These are phyloP conservation scores for Carollia perspicillata DNA, from an alignment of 2,113 vertebrate genomes.

Conservation along the genomic window DNA sequence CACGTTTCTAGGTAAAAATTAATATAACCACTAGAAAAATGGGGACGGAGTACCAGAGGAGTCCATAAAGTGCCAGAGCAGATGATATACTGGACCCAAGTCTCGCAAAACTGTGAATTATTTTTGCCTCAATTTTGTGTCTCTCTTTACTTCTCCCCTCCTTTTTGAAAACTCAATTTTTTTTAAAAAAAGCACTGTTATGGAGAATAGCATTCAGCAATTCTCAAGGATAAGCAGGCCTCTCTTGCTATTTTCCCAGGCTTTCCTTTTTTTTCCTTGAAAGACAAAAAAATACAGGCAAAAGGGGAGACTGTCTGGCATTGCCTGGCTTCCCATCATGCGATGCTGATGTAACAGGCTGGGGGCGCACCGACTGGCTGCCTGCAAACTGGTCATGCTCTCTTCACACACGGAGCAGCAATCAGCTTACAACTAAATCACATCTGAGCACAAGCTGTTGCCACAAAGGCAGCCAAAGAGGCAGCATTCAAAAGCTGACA, in stretches of 20 bases:
- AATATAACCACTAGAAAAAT: background rate
- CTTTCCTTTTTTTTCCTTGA: constrained; percentile 77
- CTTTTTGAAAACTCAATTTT: constrained; percentile 44
- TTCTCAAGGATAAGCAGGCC: constrained; percentile 78
- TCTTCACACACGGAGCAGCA: constrained; percentile 80
- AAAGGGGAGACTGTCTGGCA: constrained; percentile 75
- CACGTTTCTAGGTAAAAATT: background rate
- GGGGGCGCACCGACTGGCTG: constrained; percentile 84
- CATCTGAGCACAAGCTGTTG: constrained; percentile 76
- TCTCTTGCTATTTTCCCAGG: constrained; percentile 80
- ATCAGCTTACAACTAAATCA: constrained; percentile 79
- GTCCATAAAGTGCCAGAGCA: background rate
- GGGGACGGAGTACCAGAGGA: accelerated
- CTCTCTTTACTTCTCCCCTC: background rate
- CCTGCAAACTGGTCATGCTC: constrained; percentile 83
- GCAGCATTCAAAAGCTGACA: constrained; percentile 80
- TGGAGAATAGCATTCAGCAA: constrained; percentile 68
- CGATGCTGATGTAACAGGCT: constrained; percentile 83
- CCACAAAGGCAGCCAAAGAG: constrained; percentile 79
- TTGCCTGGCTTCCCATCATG: constrained; percentile 74
- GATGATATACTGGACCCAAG: accelerated
- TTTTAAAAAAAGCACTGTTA: constrained; percentile 43
- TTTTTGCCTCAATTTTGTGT: background rate
- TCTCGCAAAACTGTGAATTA: background rate
- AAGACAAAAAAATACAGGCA: constrained; percentile 58